phyloP scores from a whole-genome alignment of 2,113 vertebrate species.

The Oncorhynchus clarkii region DNA sequence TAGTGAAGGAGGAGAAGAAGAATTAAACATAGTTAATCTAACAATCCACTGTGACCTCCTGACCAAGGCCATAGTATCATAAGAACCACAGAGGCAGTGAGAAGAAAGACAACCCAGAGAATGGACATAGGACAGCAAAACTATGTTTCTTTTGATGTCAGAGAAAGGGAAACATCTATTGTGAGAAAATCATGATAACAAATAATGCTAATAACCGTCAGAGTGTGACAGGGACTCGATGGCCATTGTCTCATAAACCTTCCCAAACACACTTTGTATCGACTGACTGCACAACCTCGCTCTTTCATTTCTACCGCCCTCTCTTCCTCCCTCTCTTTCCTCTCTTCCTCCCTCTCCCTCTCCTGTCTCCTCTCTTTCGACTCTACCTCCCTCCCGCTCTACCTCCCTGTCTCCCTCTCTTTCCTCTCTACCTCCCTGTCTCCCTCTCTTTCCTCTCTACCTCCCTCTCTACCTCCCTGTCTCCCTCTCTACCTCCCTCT shows the following conservation, averaged over 20 bases:
- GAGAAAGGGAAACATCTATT: slow-evolving; percentile 50
- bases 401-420: too few relatives aligned
- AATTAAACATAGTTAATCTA: neutral
- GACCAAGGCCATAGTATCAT: neutral
- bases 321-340: slow-evolving; percentile 13
- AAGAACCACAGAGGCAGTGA: neutral
- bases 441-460: too few relatives aligned
- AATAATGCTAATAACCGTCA: slow-evolving; percentile 58
- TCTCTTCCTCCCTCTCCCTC: slow-evolving; percentile 10
- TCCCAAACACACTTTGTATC: slow-evolving; percentile 61
- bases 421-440: too few relatives aligned
- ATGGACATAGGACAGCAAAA: slow-evolving; percentile 27
- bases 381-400: too few relatives aligned
- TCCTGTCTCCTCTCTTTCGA: neutral
- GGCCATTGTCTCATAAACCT: slow-evolving; percentile 57
- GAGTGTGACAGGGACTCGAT: slow-evolving; percentile 55
- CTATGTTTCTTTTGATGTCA: slow-evolving; percentile 49
- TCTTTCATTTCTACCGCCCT: neutral
- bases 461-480: too few relatives aligned
- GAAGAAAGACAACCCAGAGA: slow-evolving; percentile 5
- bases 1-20: neutral
- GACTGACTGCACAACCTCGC: slow-evolving; percentile 40
- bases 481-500: too few relatives aligned
- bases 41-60: neutral
- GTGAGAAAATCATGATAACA: slow-evolving; percentile 61